Evolutionary conservation across 2,113 vertebrate species (phyloP).

Genomic region (Gila orcuttii): DNA sequence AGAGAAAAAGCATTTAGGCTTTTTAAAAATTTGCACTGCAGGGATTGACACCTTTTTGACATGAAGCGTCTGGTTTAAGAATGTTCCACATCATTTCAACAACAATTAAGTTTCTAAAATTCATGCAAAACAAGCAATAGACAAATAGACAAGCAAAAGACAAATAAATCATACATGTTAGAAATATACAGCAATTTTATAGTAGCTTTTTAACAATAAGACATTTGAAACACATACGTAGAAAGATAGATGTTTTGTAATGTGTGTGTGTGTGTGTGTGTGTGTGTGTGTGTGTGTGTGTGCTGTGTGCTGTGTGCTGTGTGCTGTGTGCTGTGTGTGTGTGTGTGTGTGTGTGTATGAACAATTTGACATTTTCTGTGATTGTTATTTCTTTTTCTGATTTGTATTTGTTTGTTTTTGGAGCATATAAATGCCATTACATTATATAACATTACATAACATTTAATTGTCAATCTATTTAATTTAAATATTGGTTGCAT

Average conservation of each 20-base stretch:
- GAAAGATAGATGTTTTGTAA: too few species aligned
- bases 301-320: too few species aligned
- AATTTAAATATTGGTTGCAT: neutral
- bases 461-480: too few species aligned
- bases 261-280: too few species aligned
- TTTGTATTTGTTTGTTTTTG: neutral
- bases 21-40: neutral
- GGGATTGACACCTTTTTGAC: neutral
- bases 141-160: too few species aligned
- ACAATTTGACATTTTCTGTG: neutral
- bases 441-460: neutral
- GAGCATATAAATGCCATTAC: neutral
- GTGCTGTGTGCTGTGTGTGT: too few species aligned
- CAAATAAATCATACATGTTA: neutral
- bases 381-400: neutral
- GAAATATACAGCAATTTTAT: neutral
- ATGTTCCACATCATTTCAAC: neutral
- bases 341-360: too few species aligned
- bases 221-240: neutral
- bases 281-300: too few species aligned
- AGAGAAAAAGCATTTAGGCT: neutral
- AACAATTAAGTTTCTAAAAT: neutral
- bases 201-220: neutral
- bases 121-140: neutral
- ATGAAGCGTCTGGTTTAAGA: neutral